A percentile compares a stretch with the other conserved stretches of the same genome.
phyloP scores from a whole-genome alignment of 1,140 invertebrate genomes.

The Drosophila neocordata region DNA sequence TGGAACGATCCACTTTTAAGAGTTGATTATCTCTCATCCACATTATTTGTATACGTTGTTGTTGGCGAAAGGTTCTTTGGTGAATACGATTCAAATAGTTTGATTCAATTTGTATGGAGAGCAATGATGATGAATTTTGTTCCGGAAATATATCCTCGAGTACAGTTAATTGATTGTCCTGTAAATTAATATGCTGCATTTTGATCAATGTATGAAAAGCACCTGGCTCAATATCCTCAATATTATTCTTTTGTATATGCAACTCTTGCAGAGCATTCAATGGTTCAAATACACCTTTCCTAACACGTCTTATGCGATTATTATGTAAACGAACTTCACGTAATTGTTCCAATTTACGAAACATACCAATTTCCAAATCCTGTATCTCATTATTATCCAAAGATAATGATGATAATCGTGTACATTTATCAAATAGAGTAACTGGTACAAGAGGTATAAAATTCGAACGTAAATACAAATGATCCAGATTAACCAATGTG shows the following conservation, averaged over 20 bases:
- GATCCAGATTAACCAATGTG: constrained; percentile 89
- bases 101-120: constrained; percentile 93
- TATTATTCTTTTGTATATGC: constrained; percentile 93
- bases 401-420: constrained; percentile 91
- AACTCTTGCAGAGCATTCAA: constrained; percentile 91
- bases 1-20: constrained; percentile 87
- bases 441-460: constrained; percentile 90
- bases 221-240: constrained; percentile 91
- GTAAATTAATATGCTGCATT: constrained; percentile 94
- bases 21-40: constrained; percentile 93
- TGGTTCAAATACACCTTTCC: constrained; percentile 91
- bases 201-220: constrained; percentile 91
- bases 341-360: constrained; percentile 88
- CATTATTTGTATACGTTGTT: constrained; percentile 92
- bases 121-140: constrained; percentile 86
- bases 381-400: constrained; percentile 95
- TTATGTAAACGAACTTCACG: constrained; percentile 93
- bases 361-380: constrained; percentile 90
- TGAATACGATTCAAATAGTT: constrained; percentile 91
- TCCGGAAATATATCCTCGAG: constrained; percentile 92
- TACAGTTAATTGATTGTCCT: constrained; percentile 90
- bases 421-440: constrained; percentile 89
- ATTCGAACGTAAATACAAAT: constrained; percentile 94
- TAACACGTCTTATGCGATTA: constrained; percentile 90
- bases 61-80: constrained; percentile 90